Evolutionary conservation across 1,140 invertebrate species (phyloP).

Genomic region (Stegodyphus dumicola): DNA sequence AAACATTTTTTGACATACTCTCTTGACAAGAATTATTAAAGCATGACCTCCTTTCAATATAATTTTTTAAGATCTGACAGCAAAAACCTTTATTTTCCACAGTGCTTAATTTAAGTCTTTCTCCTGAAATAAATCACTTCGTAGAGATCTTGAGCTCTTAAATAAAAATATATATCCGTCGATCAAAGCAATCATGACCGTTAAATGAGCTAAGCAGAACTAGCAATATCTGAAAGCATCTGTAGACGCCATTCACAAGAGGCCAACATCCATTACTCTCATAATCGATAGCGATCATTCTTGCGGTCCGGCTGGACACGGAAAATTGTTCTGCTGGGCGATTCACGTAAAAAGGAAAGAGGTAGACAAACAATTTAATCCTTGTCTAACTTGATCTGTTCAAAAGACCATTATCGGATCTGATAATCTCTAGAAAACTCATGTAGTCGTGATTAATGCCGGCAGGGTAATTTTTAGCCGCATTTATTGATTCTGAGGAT

Average conservation of each 20-base stretch:
- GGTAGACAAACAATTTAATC: constrained; percentile 49
- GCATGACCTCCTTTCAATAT: no score
- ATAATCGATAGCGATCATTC: constrained; percentile 41
- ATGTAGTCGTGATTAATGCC: constrained; percentile 49
- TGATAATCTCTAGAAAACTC: constrained; percentile 38
- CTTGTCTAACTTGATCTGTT: constrained; percentile 29
- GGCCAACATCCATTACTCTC: constrained; percentile 32
- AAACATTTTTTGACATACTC: no score
- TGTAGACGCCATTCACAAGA: constrained; percentile 30
- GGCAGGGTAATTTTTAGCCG: constrained; percentile 45
- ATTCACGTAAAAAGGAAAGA: constrained; percentile 8
- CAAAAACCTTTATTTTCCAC: no score
- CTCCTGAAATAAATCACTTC: no score
- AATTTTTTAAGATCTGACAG: no score
- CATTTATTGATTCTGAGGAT: constrained; percentile 35
- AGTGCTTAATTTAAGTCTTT: no score
- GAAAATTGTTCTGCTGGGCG: constrained; percentile 38
- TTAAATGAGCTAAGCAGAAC: background rate
- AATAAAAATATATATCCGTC: no score
- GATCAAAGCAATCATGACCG: background rate
- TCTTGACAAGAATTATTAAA: no score
- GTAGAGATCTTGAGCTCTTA: no score
- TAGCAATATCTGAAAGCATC: constrained; percentile 12
- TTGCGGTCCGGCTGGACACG: constrained; percentile 38
- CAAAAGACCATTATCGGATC: constrained; percentile 50